phyloP scores from a whole-genome alignment of 1,140 invertebrate genomes.

The Eciton burchellii region DNA sequence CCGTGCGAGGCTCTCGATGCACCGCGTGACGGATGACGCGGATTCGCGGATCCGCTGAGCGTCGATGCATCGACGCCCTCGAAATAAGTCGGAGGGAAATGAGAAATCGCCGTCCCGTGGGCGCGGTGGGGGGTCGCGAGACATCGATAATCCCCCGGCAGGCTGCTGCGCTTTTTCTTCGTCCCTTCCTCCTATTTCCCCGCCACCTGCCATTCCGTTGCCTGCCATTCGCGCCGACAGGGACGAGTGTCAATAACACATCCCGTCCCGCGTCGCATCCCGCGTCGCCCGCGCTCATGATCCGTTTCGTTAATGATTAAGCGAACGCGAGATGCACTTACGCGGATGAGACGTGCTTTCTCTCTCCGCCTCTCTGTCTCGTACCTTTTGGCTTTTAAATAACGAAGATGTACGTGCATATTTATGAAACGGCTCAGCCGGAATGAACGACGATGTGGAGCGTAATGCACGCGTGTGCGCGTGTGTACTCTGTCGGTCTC shows the following conservation, averaged over 20 bases:
- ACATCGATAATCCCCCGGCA: neutral
- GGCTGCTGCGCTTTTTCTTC: slow-evolving; percentile 28
- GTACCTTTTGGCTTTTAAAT: neutral
- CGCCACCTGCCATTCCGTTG: neutral
- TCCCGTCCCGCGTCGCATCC: neutral
- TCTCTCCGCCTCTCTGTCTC: neutral
- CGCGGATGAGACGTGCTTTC: neutral
- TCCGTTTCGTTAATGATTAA: slow-evolving; percentile 6
- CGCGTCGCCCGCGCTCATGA: neutral
- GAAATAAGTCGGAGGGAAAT: slow-evolving; percentile 30
- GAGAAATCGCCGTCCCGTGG: slow-evolving; percentile 12
- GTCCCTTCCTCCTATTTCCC: slow-evolving; percentile 6
- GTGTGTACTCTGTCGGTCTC: neutral
- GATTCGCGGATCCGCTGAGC: slow-evolving; percentile 50
- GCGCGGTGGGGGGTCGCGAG: neutral
- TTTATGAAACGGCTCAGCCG: neutral
- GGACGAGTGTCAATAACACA: neutral
- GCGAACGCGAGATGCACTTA: neutral
- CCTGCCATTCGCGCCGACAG: neutral
- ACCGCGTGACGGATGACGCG: slow-evolving; percentile 67
- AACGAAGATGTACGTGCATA: neutral
- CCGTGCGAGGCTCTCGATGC: slow-evolving; percentile 35
- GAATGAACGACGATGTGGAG: neutral
- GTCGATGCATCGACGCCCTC: neutral
- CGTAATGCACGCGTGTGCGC: neutral